Evolutionary conservation across 2,888 invertebrate species (phyloP), one percentile per base, ranked within the genome.

Genomic region (Rhingia campestris): DNA sequence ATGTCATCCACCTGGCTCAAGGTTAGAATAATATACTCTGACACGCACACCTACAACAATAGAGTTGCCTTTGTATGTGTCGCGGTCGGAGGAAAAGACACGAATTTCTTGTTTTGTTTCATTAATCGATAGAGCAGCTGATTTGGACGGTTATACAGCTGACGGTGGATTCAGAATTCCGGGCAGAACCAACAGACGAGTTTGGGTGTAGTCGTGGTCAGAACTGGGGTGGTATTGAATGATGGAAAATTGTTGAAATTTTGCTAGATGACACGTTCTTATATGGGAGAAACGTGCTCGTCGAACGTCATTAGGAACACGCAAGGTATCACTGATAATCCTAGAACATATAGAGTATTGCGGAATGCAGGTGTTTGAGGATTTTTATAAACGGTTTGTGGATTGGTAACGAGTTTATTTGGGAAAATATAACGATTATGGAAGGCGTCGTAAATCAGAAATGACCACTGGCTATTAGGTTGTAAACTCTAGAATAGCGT

Each of bases 1-100:
- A 70, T 77, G 70, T 70, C 77, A 77, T 70, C 77, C 41, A 77
- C 63, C 77, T 35, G 49, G 61, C 56, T 77, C 77, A 77, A 77
- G 77, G 70, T 77, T 77, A 77, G 14, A 22, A 35, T 53, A 9
- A 41, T 41, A 10, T 41, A 4, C 45, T 45, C 10, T 56, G n/a
- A 61, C 54, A 56, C 61, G 49, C 41, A 76, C 54, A 32, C 41
- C 69, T 22, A 47, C 63, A n/a, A 5, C 0, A n/a, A 45, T 4
- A 12, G 5, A 45, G 7, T 49, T 22, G 14, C 12, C 4, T 45
- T 30, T 9, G 51, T 51, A 7, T 22, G 22, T 22, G 22, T 22
- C 22, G 22, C 22, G 22, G 51, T 3, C 32, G 6, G 9, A 22
- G 4, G 22, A 4, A 30, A 6, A 9, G 10, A 10, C 10, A 10